phyloP scores from a whole-genome alignment of 2,888 invertebrate genomes.

The Orthosia gothica region DNA sequence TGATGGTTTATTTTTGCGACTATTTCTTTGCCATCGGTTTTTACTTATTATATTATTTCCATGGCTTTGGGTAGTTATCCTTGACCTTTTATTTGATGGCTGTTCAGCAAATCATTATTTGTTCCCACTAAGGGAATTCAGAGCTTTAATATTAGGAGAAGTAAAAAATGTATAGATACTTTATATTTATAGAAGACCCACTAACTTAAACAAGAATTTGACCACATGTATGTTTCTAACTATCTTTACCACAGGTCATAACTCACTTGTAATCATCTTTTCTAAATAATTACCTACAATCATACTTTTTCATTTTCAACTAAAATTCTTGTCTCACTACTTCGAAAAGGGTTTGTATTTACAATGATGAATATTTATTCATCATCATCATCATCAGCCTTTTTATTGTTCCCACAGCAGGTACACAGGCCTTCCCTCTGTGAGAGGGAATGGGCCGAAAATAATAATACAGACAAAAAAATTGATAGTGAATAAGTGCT shows the following conservation, averaged over 20 bases:
- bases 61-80: slow-evolving; percentile 8
- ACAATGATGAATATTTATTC: no score
- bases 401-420: no score
- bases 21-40: background rate
- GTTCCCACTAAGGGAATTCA: slow-evolving; percentile 22
- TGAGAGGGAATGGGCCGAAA: no score
- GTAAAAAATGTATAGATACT: no score
- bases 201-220: no score
- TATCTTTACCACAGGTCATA: no score
- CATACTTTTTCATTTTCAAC: background rate
- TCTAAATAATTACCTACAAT: background rate
- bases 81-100: slow-evolving; percentile 42
- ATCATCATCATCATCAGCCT: no score
- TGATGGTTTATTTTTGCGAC: background rate
- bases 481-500: no score
- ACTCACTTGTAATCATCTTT: no score
- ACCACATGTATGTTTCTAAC: background rate
- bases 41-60: background rate
- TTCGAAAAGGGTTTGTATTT: background rate
- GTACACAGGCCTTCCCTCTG: no score
- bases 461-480: no score
- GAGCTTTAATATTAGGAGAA: background rate
- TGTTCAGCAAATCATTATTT: slow-evolving; percentile 10
- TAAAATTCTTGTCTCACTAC: background rate
- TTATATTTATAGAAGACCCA: no score